These are phyloP conservation scores for Calyptommatus sinebrachiatus DNA, from an alignment of 2,113 vertebrate species.

Conservation along the genomic window DNA sequence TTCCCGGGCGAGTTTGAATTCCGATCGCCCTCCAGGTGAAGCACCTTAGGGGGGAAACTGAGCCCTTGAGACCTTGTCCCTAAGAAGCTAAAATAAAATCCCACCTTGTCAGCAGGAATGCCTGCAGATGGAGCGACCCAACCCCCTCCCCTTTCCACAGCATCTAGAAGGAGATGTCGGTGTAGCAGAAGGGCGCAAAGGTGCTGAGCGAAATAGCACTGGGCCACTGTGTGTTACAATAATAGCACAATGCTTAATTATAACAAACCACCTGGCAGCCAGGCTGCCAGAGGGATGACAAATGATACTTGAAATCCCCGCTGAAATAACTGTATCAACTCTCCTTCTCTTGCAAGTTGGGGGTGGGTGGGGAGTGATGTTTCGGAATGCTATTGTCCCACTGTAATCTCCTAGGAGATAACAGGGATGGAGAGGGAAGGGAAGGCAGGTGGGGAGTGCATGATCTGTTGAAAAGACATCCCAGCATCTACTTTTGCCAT, in stretches of 20 bases:
- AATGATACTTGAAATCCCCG: slow-evolving; percentile 6
- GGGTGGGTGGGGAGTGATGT: neutral
- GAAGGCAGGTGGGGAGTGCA: neutral
- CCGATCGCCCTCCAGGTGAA: neutral
- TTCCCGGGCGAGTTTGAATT: neutral
- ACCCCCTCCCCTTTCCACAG: neutral
- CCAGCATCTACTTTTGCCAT: neutral
- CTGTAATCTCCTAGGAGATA: neutral
- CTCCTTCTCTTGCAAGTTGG: neutral
- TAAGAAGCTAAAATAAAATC: neutral
- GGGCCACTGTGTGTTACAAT: neutral
- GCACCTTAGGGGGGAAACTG: neutral
- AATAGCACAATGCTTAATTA: slow-evolving; percentile 26
- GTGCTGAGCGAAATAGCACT: neutral
- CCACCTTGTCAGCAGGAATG: neutral
- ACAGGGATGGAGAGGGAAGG: neutral
- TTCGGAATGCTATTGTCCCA: neutral
- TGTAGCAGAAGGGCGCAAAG: neutral
- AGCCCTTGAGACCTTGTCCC: neutral
- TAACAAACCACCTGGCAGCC: slow-evolving; percentile 25
- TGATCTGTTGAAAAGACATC: neutral
- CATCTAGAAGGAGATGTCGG: neutral
- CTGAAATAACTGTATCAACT: slow-evolving; percentile 21
- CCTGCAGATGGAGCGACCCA: neutral
- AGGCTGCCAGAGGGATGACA: slow-evolving; percentile 9